Percentiles rank a stretch among this genome's conserved stretches.
Evolutionary conservation across 2,888 invertebrate species (phyloP).

Genomic region (Nephrocerus scutellatus): DNA sequence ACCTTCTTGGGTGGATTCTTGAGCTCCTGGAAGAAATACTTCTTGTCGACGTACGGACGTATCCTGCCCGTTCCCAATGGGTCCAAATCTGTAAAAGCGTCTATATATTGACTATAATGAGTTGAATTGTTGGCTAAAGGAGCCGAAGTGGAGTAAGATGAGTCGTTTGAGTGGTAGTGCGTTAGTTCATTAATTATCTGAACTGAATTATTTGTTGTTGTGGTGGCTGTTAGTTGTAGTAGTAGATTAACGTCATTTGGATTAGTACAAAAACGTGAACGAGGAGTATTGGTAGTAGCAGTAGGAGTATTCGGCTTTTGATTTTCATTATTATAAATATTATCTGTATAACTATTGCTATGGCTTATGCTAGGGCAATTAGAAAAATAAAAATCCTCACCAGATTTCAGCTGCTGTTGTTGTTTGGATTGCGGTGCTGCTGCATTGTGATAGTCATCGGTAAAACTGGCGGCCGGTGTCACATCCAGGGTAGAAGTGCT

Average conservation of each 20-base stretch:
- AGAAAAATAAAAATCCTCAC: slow-evolving; percentile 30
- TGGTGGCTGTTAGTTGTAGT: too few relatives aligned
- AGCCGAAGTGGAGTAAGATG: too few relatives aligned
- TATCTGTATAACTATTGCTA: slow-evolving; percentile 21
- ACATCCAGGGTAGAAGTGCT: slow-evolving; percentile 15
- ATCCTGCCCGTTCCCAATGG: slow-evolving; percentile 86
- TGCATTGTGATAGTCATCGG: slow-evolving; percentile 16
- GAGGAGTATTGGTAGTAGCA: too few relatives aligned
- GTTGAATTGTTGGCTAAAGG: slow-evolving; percentile 27
- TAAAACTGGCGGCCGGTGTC: slow-evolving; percentile 13
- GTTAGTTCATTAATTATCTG: slow-evolving; percentile 23
- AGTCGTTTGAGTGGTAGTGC: too few relatives aligned
- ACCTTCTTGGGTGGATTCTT: slow-evolving; percentile 92
- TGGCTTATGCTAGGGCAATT: slow-evolving; percentile 23
- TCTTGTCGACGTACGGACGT: slow-evolving; percentile 90
- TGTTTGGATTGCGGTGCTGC: slow-evolving; percentile 21
- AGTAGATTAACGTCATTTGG: too few relatives aligned
- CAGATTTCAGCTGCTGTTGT: slow-evolving; percentile 31
- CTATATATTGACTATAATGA: slow-evolving; percentile 52
- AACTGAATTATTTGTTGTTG: slow-evolving; percentile 21
- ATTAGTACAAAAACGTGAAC: too few relatives aligned
- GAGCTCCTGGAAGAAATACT: slow-evolving; percentile 92
- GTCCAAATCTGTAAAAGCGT: slow-evolving; percentile 90
- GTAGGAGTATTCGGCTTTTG: slow-evolving; percentile 19
- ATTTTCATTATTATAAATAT: slow-evolving; percentile 21